Evolutionary conservation across 2,797 vertebrate species (phyloP), one percentile per base, ranked within the genome.

Genomic region (Coluber constrictor): DNA sequence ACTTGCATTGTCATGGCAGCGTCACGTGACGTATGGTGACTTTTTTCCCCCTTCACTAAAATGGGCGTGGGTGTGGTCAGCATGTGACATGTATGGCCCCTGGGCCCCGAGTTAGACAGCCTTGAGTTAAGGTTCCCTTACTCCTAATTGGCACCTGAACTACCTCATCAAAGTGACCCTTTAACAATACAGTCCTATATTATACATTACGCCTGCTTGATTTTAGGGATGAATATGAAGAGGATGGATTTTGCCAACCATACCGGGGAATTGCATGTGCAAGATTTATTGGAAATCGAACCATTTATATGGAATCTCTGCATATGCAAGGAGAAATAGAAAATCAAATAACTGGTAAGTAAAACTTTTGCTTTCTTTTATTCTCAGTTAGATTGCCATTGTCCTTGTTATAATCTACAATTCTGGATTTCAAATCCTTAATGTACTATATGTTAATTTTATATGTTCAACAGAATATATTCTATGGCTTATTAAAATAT

Each of bases 311-410:
- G 94, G 99, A 99, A 95, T 99, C 99, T 6, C 94, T 99, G 96
- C 99, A 99, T 95, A 99, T 99, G 99, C 99, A 99, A 96, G 99
- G 99, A 0, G 99, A 99, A 95, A 99, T 99, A 86, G 99, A 99
- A 97, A 99, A 99, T 83, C 99, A 99, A 96, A 99, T 99, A 90
- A 99, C 99, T 98, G 99, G 99, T 99, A 96, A 92, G 96, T 97
- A 60, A 95, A 90, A 32, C 4, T 3, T 47, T 0, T 16, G 0
- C 20, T 87, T 87, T n/a, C 16, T 89, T 57, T 12, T 9, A 27
- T 89, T 88, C 83, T 86, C 57, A 47, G 12, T 20, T 56, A 47
- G 10, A 55, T 56, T 63, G 37, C 11, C 10, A 5, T 88, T 5
- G 60, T 88, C 55, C 5, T 86, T 91, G 25, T 8, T 13, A 11